These are phyloP conservation scores for Drosophila oshimai DNA, from an alignment of 1,140 invertebrate genomes.

Conservation along the genomic window DNA sequence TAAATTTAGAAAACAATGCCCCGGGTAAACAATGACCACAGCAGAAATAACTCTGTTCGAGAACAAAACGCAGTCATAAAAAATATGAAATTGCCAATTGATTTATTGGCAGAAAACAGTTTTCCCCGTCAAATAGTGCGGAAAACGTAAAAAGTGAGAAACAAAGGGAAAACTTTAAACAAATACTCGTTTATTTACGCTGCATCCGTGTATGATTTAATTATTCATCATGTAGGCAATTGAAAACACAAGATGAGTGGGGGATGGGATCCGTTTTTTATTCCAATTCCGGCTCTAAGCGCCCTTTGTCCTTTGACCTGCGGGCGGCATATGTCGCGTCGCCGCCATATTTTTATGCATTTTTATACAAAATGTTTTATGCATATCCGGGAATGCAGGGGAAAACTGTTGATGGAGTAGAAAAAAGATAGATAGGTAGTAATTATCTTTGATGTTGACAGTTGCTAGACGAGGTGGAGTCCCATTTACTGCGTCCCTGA, in stretches of 20 bases:
- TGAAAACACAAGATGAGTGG: constrained; percentile 7
- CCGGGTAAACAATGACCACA: constrained; percentile 10
- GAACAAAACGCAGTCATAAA: constrained; percentile 1
- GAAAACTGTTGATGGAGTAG: background rate
- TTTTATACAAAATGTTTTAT: constrained; percentile 65
- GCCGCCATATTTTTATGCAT: constrained; percentile 52
- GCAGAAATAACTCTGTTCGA: background rate
- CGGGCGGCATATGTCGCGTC: constrained; percentile 60
- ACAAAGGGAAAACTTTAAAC: constrained; percentile 49
- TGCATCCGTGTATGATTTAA: constrained; percentile 58
- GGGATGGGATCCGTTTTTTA: background rate
- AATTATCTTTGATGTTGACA: constrained; percentile 65
- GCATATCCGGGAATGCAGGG: constrained; percentile 21
- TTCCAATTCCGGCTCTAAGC: constrained; percentile 56
- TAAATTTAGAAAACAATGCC: constrained; percentile 40
- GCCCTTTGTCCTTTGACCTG: constrained; percentile 38
- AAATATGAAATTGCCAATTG: constrained; percentile 55
- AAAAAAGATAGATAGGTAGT: constrained; percentile 22
- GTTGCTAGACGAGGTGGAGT: constrained; percentile 33
- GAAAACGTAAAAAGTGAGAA: constrained; percentile 56
- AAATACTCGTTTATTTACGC: constrained; percentile 44
- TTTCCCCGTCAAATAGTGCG: constrained; percentile 68
- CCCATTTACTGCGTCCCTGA: constrained; percentile 22
- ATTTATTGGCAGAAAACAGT: constrained; percentile 69
- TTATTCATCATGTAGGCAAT: constrained; percentile 61